These are phyloP conservation scores for Drosophila putrida DNA, from an alignment of 2,888 invertebrate species.

Conservation along the genomic window DNA sequence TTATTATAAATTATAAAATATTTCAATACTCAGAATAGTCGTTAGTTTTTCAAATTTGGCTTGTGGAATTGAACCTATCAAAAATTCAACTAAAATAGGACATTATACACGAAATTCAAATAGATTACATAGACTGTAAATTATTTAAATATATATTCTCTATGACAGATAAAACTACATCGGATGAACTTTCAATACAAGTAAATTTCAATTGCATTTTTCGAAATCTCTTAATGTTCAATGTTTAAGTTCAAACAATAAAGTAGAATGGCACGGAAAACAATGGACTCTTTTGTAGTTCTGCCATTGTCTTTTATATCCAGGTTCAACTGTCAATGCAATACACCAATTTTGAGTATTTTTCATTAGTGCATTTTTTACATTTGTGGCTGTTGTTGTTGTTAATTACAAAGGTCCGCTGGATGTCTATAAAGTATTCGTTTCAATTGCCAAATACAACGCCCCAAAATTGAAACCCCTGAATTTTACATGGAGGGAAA, in stretches of 20 bases:
- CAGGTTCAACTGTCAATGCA: conserved; percentile 27
- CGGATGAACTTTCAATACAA: neutral
- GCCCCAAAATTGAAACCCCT: conserved; percentile 33
- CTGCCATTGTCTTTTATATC: conserved; percentile 2
- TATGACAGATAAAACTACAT: neutral
- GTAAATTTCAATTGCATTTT: neutral
- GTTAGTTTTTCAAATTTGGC: no score
- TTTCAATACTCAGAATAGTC: no score
- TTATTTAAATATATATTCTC: neutral
- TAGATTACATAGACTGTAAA: no score
- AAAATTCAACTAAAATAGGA: no score
- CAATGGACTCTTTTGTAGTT: conserved; percentile 2
- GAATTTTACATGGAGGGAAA: neutral
- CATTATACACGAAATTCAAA: no score
- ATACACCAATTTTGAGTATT: conserved; percentile 45
- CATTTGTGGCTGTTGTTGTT: conserved; percentile 3
- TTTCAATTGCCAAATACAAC: conserved; percentile 52
- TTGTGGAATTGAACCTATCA: no score
- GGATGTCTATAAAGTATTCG: conserved; percentile 51
- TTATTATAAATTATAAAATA: no score
- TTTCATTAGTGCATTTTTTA: conserved; percentile 65
- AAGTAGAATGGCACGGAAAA: neutral
- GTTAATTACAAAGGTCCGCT: conserved; percentile 56
- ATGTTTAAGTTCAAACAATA: conserved; percentile 2
- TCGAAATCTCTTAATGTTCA: neutral